Base-by-base conservation (phyloP, 2,797 vertebrate species). In the Alectoris magna region DNA sequence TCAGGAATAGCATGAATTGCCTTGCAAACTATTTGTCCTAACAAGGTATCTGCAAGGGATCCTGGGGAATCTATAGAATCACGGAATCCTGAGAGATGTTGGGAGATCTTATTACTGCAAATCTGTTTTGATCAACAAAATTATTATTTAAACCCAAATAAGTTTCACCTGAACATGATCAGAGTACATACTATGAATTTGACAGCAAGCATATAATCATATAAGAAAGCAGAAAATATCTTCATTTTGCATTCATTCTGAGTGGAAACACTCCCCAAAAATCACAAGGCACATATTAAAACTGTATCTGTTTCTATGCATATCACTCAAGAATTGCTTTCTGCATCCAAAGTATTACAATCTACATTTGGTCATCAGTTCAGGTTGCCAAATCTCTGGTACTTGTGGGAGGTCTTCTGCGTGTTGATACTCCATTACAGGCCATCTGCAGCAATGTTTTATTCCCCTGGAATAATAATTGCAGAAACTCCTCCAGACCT, bases 401-500 rank as follows among this genome's bases (percentile, higher is more conserved):
- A 34, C 46, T 63, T 75, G 29, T 15, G 43, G 55, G 7, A 92
- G 38, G 15, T 48, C n/a, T 49, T 72, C 43, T 41, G 84, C 5
- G 12, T 63, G 86, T 36, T 1, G 2, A 77, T 91, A 84, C 90
- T 66, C 60, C 87, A 63, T 80, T 69, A 66, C 14, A 34, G 1
- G n/a, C n/a, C 69, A 78, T 73, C 80, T 75, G 48, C 19, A 88
- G 44, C 31, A 21, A 49, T 24, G 27, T 71, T 83, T 59, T 84
- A 64, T 78, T 77, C 59, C 91, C 55, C 92, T 90, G 73, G 77
- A 95, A 95, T 34, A 95, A 8, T 31, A 85, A 77, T 53, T 64
- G 56, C 62, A 87, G 55, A 68, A 96, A 92, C 77, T 91, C 90
- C 88, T 41, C 60, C 70, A 81, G 91, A 96, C 77, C 88, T 96